Conservation (phyloP, 2,113 vertebrate genomes). For the Gnathonemus longibarbis region DNA sequence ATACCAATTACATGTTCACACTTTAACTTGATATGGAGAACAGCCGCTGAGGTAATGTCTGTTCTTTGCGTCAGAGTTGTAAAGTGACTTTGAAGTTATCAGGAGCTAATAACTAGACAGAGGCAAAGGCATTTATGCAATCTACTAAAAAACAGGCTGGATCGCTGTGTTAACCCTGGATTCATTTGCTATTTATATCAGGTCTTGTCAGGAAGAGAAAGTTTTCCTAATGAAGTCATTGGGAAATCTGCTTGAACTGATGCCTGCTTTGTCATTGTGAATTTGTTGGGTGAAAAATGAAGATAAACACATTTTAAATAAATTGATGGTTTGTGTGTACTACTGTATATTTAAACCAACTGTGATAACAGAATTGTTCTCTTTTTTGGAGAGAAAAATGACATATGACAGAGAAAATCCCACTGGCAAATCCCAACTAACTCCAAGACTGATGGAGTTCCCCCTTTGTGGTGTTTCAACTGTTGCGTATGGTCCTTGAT, state of each 20-base stretch:
- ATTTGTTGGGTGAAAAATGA: background rate
- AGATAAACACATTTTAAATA: conserved; percentile 1
- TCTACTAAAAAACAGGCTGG: background rate
- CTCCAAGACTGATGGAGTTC: background rate
- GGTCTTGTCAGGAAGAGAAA: background rate
- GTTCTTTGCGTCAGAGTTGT: background rate
- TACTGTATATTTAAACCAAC: background rate
- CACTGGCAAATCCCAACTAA: background rate
- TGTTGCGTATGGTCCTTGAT: background rate
- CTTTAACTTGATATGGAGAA: background rate
- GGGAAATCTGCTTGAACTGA: conserved; percentile 4
- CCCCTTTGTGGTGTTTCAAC: background rate
- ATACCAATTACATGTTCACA: background rate
- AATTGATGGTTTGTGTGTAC: background rate
- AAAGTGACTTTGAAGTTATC: conserved; percentile 3
- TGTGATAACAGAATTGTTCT: background rate
- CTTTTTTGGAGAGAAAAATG: background rate
- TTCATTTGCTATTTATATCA: conserved; percentile 1
- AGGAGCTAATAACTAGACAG: background rate
- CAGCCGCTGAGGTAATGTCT: background rate
- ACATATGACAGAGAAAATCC: background rate
- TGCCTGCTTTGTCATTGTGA: background rate
- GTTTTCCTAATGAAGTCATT: conserved; percentile 2
- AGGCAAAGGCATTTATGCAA: background rate
- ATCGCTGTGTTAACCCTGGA: background rate